phyloP scores from a whole-genome alignment of 2,113 vertebrate genomes.

The Cynoglossus semilaevis region DNA sequence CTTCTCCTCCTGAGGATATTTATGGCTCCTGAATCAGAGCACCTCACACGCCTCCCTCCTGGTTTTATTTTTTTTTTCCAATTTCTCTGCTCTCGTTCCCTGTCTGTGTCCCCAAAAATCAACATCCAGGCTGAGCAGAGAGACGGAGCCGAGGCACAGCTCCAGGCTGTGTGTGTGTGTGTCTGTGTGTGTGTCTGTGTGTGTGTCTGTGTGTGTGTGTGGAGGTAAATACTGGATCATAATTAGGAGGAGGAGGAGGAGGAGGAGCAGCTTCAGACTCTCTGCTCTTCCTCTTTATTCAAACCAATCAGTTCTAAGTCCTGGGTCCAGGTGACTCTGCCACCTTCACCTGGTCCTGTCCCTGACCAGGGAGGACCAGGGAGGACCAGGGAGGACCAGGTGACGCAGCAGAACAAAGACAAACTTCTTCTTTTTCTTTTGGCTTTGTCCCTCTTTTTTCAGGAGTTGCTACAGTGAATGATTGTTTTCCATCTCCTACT shows the following conservation, averaged over 20 bases:
- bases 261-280: too few species aligned
- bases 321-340: too few species aligned
- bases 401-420: too few species aligned
- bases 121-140: conserved; percentile 23
- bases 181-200: too few species aligned
- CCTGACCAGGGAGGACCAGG: too few species aligned
- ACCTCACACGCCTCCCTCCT: conserved; percentile 38
- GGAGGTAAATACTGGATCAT: conserved; percentile 44
- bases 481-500: too few species aligned
- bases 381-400: too few species aligned
- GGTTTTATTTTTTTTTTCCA: conserved; percentile 10
- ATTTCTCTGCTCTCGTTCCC: conserved; percentile 50
- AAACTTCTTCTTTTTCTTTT: too few species aligned
- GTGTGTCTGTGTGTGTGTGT: conserved; percentile 52
- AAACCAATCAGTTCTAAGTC: too few species aligned
- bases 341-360: neutral
- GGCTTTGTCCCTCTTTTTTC: too few species aligned
- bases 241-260: conserved; percentile 29
- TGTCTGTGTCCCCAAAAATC: conserved; percentile 43
- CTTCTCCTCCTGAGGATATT: conserved; percentile 62
- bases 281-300: too few species aligned
- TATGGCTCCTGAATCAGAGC: conserved; percentile 62
- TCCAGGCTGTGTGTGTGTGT: conserved; percentile 51
- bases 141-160: conserved; percentile 8
- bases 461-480: too few species aligned